Evolutionary conservation across 2,113 vertebrate genomes (phyloP).

Genomic region (Dipodomys spectabilis): DNA sequence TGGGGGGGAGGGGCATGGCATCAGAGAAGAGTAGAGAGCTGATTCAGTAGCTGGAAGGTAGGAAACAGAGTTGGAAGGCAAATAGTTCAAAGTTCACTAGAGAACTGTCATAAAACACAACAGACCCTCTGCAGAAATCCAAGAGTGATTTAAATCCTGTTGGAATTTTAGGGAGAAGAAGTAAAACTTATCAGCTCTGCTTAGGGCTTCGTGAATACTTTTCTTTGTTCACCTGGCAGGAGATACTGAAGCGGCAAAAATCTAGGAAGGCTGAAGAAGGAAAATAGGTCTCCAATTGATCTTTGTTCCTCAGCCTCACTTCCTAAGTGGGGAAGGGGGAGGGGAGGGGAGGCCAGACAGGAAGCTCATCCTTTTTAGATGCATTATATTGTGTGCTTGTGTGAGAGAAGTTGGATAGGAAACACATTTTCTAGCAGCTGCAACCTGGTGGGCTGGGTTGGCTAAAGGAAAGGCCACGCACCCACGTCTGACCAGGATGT

Average conservation of each 20-base stretch:
- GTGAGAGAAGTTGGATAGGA: conserved; percentile 26
- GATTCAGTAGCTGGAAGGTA: neutral
- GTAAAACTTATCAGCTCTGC: conserved; percentile 43
- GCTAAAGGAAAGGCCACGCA: conserved; percentile 4
- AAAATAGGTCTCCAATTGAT: conserved; percentile 8
- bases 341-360: neutral
- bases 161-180: conserved; percentile 68
- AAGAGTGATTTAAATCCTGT: conserved; percentile 70
- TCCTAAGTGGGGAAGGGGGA: neutral
- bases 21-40: neutral
- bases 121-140: conserved; percentile 4
- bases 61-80: conserved; percentile 71
- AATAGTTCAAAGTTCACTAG: conserved; percentile 72
- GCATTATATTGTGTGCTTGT: conserved; percentile 7
- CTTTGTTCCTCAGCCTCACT: neutral
- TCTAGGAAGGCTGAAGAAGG: conserved; percentile 8
- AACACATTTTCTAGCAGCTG: conserved; percentile 60
- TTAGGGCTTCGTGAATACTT: conserved; percentile 15
- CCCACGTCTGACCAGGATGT: neutral
- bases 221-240: conserved; percentile 47
- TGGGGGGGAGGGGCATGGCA: neutral
- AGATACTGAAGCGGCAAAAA: conserved; percentile 60
- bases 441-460: neutral
- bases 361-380: conserved; percentile 37
- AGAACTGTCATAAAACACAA: conserved; percentile 73